Evolutionary conservation across 2,797 vertebrate species (phyloP).

Genomic region (Tapera naevia): DNA sequence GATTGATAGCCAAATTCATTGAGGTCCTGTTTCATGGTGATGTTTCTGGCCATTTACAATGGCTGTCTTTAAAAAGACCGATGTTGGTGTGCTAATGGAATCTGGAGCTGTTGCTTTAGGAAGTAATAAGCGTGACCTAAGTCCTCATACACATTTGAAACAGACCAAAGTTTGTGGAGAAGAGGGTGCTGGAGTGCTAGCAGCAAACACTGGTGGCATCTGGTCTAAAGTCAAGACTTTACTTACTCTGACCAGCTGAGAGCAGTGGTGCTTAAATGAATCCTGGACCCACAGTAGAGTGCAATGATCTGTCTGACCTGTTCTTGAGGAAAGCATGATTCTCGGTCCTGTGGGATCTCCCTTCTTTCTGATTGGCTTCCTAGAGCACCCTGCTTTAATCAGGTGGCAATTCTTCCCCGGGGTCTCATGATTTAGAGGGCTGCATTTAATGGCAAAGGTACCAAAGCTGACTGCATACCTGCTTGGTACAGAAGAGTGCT

Average conservation of each 20-base stretch:
- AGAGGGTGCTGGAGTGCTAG: neutral
- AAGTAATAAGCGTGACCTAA: neutral
- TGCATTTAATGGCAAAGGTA: neutral
- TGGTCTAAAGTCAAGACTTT: neutral
- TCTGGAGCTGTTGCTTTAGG: neutral
- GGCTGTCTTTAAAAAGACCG: neutral
- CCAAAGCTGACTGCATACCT: neutral
- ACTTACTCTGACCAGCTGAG: neutral
- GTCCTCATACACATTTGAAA: neutral
- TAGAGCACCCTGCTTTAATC: neutral
- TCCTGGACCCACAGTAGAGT: neutral
- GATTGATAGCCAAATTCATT: neutral
- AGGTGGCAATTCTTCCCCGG: neutral
- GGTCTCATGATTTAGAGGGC: fast-evolving
- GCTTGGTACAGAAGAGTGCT: neutral
- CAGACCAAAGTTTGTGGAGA: neutral
- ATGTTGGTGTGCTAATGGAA: neutral
- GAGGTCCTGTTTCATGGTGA: neutral
- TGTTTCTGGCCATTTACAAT: neutral
- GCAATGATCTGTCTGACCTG: too few relatives aligned
- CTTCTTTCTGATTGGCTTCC: neutral
- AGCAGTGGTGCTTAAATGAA: neutral
- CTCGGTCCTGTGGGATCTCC: fast-evolving
- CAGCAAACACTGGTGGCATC: neutral
- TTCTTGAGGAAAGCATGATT: neutral